Conservation (phyloP, 2,113 vertebrate genomes). For the Catharus minimus region DNA sequence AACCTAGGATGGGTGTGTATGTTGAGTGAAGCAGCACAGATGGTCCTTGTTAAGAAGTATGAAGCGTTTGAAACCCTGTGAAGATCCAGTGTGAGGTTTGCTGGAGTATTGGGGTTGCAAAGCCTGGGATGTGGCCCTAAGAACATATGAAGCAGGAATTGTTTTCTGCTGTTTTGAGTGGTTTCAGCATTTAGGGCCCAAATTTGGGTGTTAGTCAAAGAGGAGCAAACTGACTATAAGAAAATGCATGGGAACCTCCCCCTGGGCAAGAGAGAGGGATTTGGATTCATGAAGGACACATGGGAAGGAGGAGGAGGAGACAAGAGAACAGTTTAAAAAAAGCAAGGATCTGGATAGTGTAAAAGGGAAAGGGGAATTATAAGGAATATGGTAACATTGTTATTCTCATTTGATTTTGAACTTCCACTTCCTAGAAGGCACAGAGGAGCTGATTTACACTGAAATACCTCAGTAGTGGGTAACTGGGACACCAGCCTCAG, state of each 20-base stretch:
- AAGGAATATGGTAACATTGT: background rate
- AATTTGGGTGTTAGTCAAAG: background rate
- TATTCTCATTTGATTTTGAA: background rate
- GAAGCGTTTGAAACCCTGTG: background rate
- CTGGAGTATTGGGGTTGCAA: background rate
- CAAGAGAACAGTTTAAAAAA: background rate
- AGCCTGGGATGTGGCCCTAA: background rate
- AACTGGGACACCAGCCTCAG: background rate
- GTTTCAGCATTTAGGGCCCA: background rate
- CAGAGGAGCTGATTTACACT: background rate
- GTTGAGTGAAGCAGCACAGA: background rate
- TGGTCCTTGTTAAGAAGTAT: background rate
- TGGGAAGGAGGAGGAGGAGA: background rate
- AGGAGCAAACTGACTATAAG: background rate
- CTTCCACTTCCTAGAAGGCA: background rate
- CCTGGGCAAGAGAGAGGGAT: background rate
- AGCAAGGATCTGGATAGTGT: background rate
- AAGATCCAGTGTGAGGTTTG: background rate
- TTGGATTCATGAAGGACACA: background rate
- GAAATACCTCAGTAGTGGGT: accelerated
- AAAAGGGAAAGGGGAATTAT: background rate
- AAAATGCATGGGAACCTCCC: background rate
- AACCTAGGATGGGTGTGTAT: background rate
- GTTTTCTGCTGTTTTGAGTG: background rate
- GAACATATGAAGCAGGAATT: background rate